Evolutionary conservation across 2,888 invertebrate species (phyloP), one percentile per base, ranked within the genome.

Genomic region (Agrilus cyanescens): DNA sequence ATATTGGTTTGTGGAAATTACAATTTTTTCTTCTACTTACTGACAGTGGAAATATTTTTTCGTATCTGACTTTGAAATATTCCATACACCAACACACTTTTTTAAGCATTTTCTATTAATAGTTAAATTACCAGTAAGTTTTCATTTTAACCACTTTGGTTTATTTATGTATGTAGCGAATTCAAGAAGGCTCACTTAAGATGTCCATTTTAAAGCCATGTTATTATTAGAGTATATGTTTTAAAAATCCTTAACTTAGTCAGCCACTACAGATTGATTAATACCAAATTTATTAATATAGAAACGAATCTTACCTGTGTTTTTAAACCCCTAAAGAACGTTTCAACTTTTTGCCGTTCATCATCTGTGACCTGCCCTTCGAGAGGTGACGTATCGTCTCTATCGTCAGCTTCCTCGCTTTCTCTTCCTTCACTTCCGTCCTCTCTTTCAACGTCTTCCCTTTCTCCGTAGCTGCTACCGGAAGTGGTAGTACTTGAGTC

Each of bases 261-360:
- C 8, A 13, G 34, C 12, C 13, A 10, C 12, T 15, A 34, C 4
- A 15, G 16, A 7, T 32, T 32, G 13, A 12, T 32, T 4, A 12
- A 32, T 12, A 13, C 32, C 32, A n/a, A n/a, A n/a, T 16, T 14
- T 16, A 25, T 39, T 30, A 20, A 25, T 25, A 25, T 8, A 25
- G 25, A 25, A 25, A n/a, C n/a, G 10, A 25, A 37, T 49, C 51
- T 53, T 55, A 75, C 79, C 63, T 82, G 80, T 1, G 86, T 84
- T 60, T 85, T 85, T 46, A 85, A 72, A 40, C 85, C 85, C 46
- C 78, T 75, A 57, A 82, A 82, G 61, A 82, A 82, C 41, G 78
- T 75, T 61, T 85, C 83, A 44, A 85, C 75, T 61, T 82, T 80
- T 31, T 73, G 72, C 40, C 80, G 70, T 58, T 83, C 82, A 46